Evolutionary conservation across 2,888 invertebrate genomes (phyloP), one percentile per base, ranked within the genome.

Genomic region (Piscicola geometra): DNA sequence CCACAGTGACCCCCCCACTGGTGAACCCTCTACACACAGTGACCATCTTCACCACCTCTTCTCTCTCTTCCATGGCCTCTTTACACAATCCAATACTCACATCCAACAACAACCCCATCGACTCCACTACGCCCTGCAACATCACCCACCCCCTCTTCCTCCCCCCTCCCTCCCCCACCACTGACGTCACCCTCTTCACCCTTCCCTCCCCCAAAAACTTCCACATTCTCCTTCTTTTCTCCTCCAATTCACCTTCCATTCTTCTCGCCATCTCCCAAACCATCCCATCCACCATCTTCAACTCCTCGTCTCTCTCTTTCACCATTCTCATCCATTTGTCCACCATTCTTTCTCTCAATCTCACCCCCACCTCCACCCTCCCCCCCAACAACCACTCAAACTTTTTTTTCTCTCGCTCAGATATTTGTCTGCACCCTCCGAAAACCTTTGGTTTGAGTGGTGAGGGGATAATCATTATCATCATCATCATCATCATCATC

Each of bases 321-420:
- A 33, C 64, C 21, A n/a, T 1, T 32, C 15, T 32, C 36, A 28
- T 30, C n/a, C 1, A n/a, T 21, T 64, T 52, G 12, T 33, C 56
- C 60, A 36, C 25, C 30, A 64, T 9, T 41, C 41, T 41, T 41
- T 15, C 15, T 56, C 60, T 56, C 35, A 33, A 35, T 32, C 56
- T 52, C 15, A 33, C 56, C 60, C 21, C 18, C 30, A 64, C 33
- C 41, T 73, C 56, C 33, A 64, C 33, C 32, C 73, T 73, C 1
- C 1, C 25, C 32, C 60, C 1, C 25, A 73, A 35, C 18, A 73
- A 25, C 33, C 25, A 33, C 30, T 76, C 71, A 28, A 76, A 25
- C 9, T 35, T 73, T 3, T 25, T 64, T 33, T 73, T 73, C 25
- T 71, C 68, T 52, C 73, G 56, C 52, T 73, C 73, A 1, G 73